Percentiles rank a stretch among this genome's conserved stretches.
Conservation (phyloP, 2,797 vertebrate genomes). For the Periparus ater region DNA sequence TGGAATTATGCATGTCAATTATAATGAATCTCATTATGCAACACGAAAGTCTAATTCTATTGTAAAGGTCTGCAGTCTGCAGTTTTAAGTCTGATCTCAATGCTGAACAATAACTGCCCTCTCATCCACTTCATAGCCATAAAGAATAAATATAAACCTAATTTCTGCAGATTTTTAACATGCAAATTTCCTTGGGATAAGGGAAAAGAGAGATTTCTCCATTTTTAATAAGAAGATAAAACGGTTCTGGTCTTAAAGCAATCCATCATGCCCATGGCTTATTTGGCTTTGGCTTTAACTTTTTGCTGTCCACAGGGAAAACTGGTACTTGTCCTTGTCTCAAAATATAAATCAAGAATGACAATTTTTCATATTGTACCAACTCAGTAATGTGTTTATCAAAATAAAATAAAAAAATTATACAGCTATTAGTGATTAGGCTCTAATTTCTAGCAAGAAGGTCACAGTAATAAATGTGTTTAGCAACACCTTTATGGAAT, state of each 20-base stretch:
- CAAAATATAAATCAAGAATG: background rate
- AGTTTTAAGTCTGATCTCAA: constrained; percentile 57
- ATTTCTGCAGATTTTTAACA: constrained; percentile 41
- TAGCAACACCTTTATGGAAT: background rate
- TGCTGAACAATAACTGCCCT: constrained; percentile 56
- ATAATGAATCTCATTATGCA: constrained; percentile 70
- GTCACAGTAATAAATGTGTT: background rate
- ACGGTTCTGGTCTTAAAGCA: background rate
- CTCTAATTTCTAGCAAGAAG: background rate
- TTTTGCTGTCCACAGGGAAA: background rate
- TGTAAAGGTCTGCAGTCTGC: constrained; percentile 49
- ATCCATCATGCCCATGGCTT: background rate
- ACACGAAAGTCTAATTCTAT: constrained; percentile 48
- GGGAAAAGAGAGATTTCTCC: background rate
- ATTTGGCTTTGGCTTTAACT: background rate
- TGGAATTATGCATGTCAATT: constrained; percentile 72
- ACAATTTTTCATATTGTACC: background rate
- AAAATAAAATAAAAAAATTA: background rate
- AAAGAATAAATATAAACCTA: constrained; percentile 46
- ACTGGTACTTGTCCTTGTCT: background rate
- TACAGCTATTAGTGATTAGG: background rate
- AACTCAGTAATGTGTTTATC: background rate
- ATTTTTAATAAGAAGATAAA: background rate
- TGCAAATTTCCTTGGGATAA: constrained; percentile 11
- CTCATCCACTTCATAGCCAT: constrained; percentile 9